Evolutionary conservation across 1,140 invertebrate genomes (phyloP), one percentile per base, ranked within the genome.

Genomic region (Pristionchus pacificus): DNA sequence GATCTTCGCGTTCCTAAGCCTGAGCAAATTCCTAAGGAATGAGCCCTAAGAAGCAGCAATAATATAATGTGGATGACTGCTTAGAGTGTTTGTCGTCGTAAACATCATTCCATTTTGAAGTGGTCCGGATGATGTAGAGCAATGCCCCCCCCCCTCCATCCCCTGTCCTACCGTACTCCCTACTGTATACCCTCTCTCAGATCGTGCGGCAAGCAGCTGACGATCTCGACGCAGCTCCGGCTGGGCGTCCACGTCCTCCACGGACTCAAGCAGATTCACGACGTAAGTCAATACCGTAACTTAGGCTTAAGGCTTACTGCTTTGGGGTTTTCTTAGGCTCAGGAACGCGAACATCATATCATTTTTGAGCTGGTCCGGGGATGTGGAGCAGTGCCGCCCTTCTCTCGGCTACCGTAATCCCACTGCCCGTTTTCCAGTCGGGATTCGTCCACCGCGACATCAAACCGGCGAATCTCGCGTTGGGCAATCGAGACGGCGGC

Each of bases 361-460:
- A 19, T 14, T 15, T 57, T 66, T 1, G 14, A 6, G 27, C 2
- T 1, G 25, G 60, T 60, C 58, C 49, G 66, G 10, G 27, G 28
- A 60, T 68, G n/a, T n/a, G n/a, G n/a, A n/a, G n/a, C 58, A 27
- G 25, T 27, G 49, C 38, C 15, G 38, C 27, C n/a, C 60, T 59
- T 24, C 38, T 55, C 6, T 27, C 59, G 29, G 68, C 57, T 49
- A 28, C 27, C 62, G 68, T 10, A 62, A 62, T 57, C 61, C 60
- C 30, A 63, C 61, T 30, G 24, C 32, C 55, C 27, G 59, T 49
- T 57, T 62, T 70, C 62, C 15, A 58, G 14, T 38, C 70, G 24
- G 68, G 72, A 49, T 74, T 60, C 60, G 60, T 74, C 49, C 72
- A 74, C 57, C 60, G 72, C 19, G 72, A 74, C 49, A 58, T 74